Conservation (phyloP, 2,888 invertebrate genomes). For the Standfussiana lucernea region DNA sequence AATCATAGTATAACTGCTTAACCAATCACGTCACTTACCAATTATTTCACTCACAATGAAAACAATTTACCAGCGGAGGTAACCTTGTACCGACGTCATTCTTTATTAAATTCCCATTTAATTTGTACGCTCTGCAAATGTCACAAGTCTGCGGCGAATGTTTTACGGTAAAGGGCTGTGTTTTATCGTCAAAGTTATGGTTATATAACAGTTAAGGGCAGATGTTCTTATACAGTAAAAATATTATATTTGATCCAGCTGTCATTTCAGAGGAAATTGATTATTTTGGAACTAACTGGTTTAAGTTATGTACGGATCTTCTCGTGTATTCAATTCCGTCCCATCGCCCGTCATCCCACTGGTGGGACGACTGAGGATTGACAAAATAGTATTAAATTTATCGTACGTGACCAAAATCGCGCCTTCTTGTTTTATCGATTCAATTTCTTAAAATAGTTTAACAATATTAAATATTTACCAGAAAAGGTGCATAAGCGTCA, state of each 20-base stretch:
- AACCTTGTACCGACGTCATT: slow-evolving; percentile 35
- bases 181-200: slow-evolving; percentile 19
- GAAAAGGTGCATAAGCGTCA: not conserved
- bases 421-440: not conserved
- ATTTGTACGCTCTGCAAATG: slow-evolving; percentile 46
- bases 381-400: not conserved
- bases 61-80: slow-evolving; percentile 18
- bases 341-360: not conserved
- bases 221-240: not conserved
- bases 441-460: not conserved
- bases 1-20: not conserved
- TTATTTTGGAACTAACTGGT: not conserved
- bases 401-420: not conserved
- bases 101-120: slow-evolving; percentile 49
- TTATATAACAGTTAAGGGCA: slow-evolving; percentile 8
- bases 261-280: not conserved
- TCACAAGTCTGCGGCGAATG: slow-evolving; percentile 36
- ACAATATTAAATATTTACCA: not conserved
- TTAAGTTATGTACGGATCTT: not conserved
- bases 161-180: slow-evolving; percentile 15
- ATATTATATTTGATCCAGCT: slow-evolving; percentile 3
- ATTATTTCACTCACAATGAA: slow-evolving; percentile 31
- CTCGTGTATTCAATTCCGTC: not conserved
- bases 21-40: not conserved
- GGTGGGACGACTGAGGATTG: not conserved